These are phyloP conservation scores for Pegoplata infirma DNA, from an alignment of 2,888 invertebrate genomes.

Conservation along the genomic window DNA sequence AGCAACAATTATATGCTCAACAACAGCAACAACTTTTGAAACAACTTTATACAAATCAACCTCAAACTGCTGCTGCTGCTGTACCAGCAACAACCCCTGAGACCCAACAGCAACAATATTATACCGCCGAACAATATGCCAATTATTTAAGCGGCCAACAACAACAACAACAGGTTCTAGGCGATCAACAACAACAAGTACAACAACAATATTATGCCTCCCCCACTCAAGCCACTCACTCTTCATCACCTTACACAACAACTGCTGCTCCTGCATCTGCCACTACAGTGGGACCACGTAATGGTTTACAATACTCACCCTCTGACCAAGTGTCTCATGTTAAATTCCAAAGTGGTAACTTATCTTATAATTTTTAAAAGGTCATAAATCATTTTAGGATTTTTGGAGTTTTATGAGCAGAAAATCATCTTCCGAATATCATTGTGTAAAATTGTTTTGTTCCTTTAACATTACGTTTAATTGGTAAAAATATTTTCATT, in stretches of 20 bases:
- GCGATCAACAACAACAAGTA: conserved; percentile 67
- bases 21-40: conserved; percentile 68
- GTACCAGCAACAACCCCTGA: not conserved
- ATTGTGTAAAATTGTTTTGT: not conserved
- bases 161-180: conserved; percentile 68
- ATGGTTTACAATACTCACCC: conserved; percentile 77
- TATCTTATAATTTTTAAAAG: conserved; percentile 74
- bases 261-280: conserved; percentile 3
- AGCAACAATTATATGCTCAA: conserved; percentile 65
- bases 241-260: conserved; percentile 7
- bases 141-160: conserved; percentile 71
- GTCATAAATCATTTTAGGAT: too few species aligned
- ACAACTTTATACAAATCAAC: conserved; percentile 68
- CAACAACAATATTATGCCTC: conserved; percentile 61
- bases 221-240: conserved; percentile 38
- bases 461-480: not conserved
- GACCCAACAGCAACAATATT: conserved; percentile 68
- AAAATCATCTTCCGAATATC: not conserved
- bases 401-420: not conserved
- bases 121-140: conserved; percentile 74
- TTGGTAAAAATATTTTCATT: conserved; percentile 7
- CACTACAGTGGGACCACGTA: conserved; percentile 36
- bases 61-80: too few species aligned
- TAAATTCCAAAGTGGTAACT: conserved; percentile 77
- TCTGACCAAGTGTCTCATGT: conserved; percentile 79